phyloP scores from a whole-genome alignment of 2,113 vertebrate species.

The Echinops telfairi region DNA sequence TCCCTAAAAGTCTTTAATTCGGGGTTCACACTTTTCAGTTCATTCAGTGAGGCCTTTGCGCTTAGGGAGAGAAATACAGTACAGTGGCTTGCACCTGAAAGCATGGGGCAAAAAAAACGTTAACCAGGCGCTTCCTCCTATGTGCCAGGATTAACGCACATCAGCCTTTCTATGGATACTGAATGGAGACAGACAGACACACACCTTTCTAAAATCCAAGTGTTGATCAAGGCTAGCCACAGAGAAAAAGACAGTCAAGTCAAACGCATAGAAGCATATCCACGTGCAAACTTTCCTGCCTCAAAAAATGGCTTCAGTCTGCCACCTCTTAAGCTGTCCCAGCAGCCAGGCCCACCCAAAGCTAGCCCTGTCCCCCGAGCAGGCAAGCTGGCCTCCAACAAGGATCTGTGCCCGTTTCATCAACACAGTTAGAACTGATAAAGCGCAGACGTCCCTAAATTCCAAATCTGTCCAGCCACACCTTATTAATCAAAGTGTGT shows the following conservation, averaged over 20 bases:
- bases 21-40: constrained; percentile 19
- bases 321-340: neutral
- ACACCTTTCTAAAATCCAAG: constrained; percentile 52
- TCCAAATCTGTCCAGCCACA: neutral
- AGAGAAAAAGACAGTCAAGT: constrained; percentile 23
- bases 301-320: neutral
- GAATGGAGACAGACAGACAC: constrained; percentile 47
- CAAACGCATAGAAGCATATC: neutral
- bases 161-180: neutral
- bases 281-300: constrained; percentile 1
- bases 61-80: constrained; percentile 35
- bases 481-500: neutral
- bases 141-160: neutral
- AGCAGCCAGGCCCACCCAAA: too few relatives aligned
- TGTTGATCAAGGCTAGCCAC: constrained; percentile 49
- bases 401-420: neutral
- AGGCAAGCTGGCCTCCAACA: too few relatives aligned
- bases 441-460: neutral
- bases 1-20: neutral
- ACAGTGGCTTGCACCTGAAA: constrained; percentile 16
- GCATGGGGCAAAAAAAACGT: neutral
- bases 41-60: constrained; percentile 17
- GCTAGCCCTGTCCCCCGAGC: too few relatives aligned
- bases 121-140: neutral
- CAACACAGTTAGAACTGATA: neutral